phyloP scores from a whole-genome alignment of 2,888 invertebrate genomes.

The Steinernema scapterisci region DNA sequence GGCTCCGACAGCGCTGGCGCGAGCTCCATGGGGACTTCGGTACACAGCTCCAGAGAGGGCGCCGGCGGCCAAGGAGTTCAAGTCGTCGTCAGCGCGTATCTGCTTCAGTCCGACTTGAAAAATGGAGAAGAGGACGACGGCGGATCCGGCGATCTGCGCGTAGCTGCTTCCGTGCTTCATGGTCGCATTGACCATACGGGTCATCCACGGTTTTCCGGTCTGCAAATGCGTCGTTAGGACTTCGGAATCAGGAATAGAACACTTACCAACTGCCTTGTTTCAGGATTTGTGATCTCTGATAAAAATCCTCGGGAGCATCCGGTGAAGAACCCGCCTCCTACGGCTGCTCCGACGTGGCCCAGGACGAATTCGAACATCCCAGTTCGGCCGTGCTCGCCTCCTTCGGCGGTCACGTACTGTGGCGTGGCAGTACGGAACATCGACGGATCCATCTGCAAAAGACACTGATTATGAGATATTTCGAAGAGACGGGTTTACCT shows the following conservation, averaged over 20 bases:
- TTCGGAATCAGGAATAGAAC: neutral
- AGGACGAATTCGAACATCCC: conserved; percentile 65
- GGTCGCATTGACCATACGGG: conserved; percentile 64
- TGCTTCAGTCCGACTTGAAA: conserved; percentile 59
- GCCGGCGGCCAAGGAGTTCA: conserved; percentile 63
- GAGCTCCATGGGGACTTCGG: conserved; percentile 61
- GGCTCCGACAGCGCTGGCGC: conserved; percentile 56
- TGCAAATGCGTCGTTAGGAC: conserved; percentile 28
- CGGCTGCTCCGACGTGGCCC: conserved; percentile 65
- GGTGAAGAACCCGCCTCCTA: conserved; percentile 59
- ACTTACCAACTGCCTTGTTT: conserved; percentile 60
- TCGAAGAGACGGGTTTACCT: too few relatives aligned
- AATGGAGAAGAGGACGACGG: conserved; percentile 63
- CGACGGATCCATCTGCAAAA: conserved; percentile 62
- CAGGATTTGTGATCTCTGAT: conserved; percentile 61
- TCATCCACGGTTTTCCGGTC: conserved; percentile 60
- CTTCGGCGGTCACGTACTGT: conserved; percentile 65
- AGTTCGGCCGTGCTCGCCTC: conserved; percentile 54
- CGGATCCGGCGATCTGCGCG: conserved; percentile 61
- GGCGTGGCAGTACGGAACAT: conserved; percentile 59
- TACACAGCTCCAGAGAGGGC: conserved; percentile 66
- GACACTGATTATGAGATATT: too few relatives aligned
- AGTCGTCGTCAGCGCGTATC: conserved; percentile 61
- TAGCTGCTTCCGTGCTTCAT: conserved; percentile 65
- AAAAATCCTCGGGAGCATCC: conserved; percentile 60